phyloP scores from a whole-genome alignment of 1,140 invertebrate genomes.

The Zaprionus camerounensis region DNA sequence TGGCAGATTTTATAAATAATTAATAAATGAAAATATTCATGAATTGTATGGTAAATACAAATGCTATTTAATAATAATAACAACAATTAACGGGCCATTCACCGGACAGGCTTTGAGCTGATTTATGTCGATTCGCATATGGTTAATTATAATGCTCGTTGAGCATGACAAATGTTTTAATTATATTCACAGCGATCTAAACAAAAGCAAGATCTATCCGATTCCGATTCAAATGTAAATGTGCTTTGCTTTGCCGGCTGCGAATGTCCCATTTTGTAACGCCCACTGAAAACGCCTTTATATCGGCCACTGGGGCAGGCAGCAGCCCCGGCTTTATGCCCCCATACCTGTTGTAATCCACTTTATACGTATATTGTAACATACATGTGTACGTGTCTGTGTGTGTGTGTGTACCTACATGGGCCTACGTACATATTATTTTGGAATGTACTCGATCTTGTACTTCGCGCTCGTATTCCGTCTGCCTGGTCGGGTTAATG shows the following conservation, averaged over 20 bases:
- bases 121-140: slow-evolving; percentile 26
- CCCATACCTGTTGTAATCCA: slow-evolving; percentile 38
- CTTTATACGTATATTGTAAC: slow-evolving; percentile 27
- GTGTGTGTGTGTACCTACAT: slow-evolving; percentile 18
- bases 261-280: slow-evolving; percentile 48
- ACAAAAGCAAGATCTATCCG: slow-evolving; percentile 21
- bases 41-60: neutral
- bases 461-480: slow-evolving; percentile 30
- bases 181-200: slow-evolving; percentile 55
- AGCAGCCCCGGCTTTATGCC: slow-evolving; percentile 8
- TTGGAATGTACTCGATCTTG: slow-evolving; percentile 35
- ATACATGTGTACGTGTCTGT: neutral
- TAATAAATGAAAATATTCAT: slow-evolving; percentile 5
- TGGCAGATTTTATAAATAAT: neutral
- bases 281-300: slow-evolving; percentile 59
- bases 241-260: slow-evolving; percentile 15
- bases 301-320: slow-evolving; percentile 63
- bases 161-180: slow-evolving; percentile 72
- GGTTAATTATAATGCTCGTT: slow-evolving; percentile 54
- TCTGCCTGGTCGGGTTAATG: slow-evolving; percentile 54
- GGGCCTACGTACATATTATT: slow-evolving; percentile 39
- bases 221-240: slow-evolving; percentile 33
- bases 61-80: neutral
- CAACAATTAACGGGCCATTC: slow-evolving; percentile 21
- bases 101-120: slow-evolving; percentile 12